Evolutionary conservation across 2,797 vertebrate species (phyloP).

Genomic region (Anas acuta): DNA sequence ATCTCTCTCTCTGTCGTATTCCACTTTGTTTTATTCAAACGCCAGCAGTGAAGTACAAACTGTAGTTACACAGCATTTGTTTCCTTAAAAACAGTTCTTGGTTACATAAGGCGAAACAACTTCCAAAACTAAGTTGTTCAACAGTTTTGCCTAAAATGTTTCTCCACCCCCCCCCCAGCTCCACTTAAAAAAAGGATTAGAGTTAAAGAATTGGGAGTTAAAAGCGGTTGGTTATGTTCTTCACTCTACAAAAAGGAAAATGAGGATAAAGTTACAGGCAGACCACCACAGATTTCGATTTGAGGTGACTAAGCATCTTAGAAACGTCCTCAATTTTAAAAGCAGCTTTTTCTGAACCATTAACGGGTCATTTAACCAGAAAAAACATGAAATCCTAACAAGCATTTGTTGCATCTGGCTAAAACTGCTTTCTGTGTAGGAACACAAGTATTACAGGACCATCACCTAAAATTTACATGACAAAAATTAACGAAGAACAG

Average conservation of each 20-base stretch:
- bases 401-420: background rate
- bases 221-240: constrained; percentile 15
- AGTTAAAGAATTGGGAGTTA: constrained; percentile 39
- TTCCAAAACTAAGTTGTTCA: constrained; percentile 74
- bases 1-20: background rate
- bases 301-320: background rate
- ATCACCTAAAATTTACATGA: background rate
- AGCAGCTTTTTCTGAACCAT: background rate
- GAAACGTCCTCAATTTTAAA: background rate
- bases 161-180: too few species aligned
- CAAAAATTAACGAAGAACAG: background rate
- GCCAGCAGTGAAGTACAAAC: constrained; percentile 75
- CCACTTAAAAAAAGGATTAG: constrained; percentile 36
- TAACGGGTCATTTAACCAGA: background rate
- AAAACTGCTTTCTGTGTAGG: background rate
- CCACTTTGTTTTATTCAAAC: constrained; percentile 75
- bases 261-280: constrained; percentile 18
- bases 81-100: constrained; percentile 72
- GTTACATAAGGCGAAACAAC: constrained; percentile 70
- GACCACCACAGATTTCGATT: background rate
- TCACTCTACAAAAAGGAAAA: constrained; percentile 74
- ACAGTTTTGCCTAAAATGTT: constrained; percentile 43
- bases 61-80: constrained; percentile 58
- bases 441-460: background rate
- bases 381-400: background rate